These are phyloP conservation scores for Cebidichthys violaceus DNA, from an alignment of 2,113 vertebrate species.

Conservation along the genomic window DNA sequence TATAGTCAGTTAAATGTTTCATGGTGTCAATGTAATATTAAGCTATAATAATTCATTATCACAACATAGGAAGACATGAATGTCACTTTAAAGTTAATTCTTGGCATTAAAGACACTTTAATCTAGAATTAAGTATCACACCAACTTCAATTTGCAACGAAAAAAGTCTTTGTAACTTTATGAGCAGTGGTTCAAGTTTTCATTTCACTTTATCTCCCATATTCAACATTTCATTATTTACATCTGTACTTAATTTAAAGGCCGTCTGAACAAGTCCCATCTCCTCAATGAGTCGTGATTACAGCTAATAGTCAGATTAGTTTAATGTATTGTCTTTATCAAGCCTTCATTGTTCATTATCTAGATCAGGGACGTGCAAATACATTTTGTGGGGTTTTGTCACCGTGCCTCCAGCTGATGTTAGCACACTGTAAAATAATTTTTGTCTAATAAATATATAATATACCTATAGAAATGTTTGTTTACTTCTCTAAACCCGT, in stretches of 20 bases:
- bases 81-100: not conserved
- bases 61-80: not conserved
- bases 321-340: conserved; percentile 1
- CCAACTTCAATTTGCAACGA: not conserved
- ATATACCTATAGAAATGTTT: not conserved
- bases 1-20: not conserved
- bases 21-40: not conserved
- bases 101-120: not conserved
- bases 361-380: not conserved
- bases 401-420: not conserved
- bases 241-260: not conserved
- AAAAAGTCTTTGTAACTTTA: not conserved
- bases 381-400: too few species aligned
- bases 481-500: not conserved
- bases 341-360: not conserved
- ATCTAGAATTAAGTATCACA: not conserved
- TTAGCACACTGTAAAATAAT: not conserved
- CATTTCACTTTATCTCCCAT: not conserved
- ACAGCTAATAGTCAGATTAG: not conserved
- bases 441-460: not conserved
- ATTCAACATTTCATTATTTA: not conserved
- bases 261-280: not conserved
- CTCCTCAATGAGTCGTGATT: not conserved
- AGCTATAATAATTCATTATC: not conserved
- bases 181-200: not conserved